Percentiles rank a stretch among this genome's conserved stretches.
phyloP scores from a whole-genome alignment of 2,797 vertebrate species.

The Gymnothorax javanicus region DNA sequence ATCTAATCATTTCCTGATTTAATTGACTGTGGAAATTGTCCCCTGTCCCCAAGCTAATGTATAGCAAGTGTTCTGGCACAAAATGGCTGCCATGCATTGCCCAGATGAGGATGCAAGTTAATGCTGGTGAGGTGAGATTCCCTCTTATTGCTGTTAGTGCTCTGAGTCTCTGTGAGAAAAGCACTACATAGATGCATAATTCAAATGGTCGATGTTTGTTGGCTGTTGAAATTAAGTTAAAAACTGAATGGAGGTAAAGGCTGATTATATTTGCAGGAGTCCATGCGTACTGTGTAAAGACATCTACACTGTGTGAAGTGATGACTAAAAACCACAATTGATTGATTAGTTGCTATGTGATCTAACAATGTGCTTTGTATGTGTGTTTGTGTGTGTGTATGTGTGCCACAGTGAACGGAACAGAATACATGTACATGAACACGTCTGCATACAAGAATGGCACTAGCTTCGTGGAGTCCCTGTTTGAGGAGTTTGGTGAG shows the following conservation, averaged over 20 bases:
- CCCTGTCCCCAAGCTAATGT: too few relatives aligned
- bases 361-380: neutral
- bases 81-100: too few relatives aligned
- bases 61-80: too few relatives aligned
- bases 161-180: too few relatives aligned
- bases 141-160: too few relatives aligned
- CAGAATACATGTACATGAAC: constrained; percentile 92
- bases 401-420: constrained; percentile 76
- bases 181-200: too few relatives aligned
- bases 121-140: too few relatives aligned
- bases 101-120: too few relatives aligned
- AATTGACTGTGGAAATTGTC: too few relatives aligned
- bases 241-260: neutral
- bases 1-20: too few relatives aligned
- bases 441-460: constrained; percentile 89
- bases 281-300: neutral
- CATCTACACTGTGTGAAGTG: neutral
- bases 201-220: too few relatives aligned
- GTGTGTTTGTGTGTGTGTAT: constrained; percentile 23
- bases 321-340: neutral
- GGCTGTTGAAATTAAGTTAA: neutral
- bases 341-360: neutral
- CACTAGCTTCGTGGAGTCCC: constrained; percentile 96
- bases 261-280: neutral
- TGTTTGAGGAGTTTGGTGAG: constrained; percentile 95